A percentile compares a stretch with the other conserved stretches of the same genome.
Conservation (phyloP, 2,888 invertebrate species). For the Thyatira batis region DNA sequence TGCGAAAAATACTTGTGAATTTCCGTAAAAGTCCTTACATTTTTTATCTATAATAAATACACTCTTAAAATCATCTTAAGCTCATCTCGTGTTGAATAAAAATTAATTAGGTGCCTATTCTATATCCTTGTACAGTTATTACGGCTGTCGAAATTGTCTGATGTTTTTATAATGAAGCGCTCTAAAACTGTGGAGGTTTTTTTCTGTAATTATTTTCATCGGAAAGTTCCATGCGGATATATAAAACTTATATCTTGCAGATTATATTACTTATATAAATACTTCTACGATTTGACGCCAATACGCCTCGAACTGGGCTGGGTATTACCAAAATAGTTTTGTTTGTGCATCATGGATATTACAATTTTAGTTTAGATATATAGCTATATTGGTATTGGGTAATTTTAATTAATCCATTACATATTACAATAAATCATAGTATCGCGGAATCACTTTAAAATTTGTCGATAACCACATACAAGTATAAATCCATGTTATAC, state of each 20-base stretch:
- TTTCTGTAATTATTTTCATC: not conserved
- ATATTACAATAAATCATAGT: too few species aligned
- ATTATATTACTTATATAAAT: not conserved
- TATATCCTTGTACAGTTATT: not conserved
- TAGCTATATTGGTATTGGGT: too few species aligned
- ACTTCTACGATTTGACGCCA: not conserved
- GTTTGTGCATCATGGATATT: not conserved
- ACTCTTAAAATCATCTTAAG: too few species aligned
- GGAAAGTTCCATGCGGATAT: constrained; percentile 1
- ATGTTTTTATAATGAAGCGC: not conserved
- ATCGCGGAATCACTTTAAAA: too few species aligned
- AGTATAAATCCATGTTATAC: too few species aligned
- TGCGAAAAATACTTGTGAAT: too few species aligned
- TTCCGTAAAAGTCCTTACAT: too few species aligned
- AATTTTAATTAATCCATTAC: too few species aligned
- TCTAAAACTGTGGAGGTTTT: not conserved
- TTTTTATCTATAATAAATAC: too few species aligned
- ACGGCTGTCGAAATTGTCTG: not conserved
- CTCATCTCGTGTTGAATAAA: not conserved
- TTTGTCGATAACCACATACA: too few species aligned
- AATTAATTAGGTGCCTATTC: not conserved
- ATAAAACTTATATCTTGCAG: not conserved
- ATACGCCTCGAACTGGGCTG: not conserved
- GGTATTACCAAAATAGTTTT: not conserved
- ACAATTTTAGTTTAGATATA: too few species aligned